Evolutionary conservation across 2,888 invertebrate species (phyloP).

Genomic region (Trichopria drosophilae): DNA sequence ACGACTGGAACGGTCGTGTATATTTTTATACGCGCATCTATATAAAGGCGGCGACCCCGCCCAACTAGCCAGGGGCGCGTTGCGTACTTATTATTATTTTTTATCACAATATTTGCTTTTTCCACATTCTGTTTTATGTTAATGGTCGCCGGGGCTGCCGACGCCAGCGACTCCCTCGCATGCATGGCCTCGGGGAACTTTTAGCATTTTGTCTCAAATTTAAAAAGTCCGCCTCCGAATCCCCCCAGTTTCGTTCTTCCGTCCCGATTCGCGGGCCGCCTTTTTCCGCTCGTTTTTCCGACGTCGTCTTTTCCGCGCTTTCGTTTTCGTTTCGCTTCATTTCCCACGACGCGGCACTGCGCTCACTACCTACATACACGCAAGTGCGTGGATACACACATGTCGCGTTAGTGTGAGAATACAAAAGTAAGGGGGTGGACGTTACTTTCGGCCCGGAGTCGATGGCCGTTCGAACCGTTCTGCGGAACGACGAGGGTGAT

Average conservation of each 20-base stretch:
- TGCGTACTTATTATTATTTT: constrained; percentile 42
- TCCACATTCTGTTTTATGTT: constrained; percentile 50
- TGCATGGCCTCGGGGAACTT: constrained; percentile 53
- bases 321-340: constrained; percentile 5
- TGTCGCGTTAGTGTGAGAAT: no score
- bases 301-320: constrained; percentile 5
- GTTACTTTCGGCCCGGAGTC: no score
- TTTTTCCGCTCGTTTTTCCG: constrained; percentile 2
- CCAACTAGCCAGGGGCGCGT: constrained; percentile 17
- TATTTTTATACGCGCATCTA: constrained; percentile 3
- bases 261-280: constrained; percentile 13
- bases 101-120: constrained; percentile 49
- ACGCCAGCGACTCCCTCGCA: constrained; percentile 41
- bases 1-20: constrained; percentile 20
- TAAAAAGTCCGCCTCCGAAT: constrained; percentile 51
- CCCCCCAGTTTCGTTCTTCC: constrained; percentile 29
- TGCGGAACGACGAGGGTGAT: no score
- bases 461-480: no score
- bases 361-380: no score
- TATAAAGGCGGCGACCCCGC: constrained; percentile 17
- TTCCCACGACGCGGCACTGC: constrained; percentile 1
- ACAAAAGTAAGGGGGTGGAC: no score
- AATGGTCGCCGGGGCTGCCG: constrained; percentile 46
- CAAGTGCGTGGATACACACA: no score
- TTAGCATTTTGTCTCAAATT: constrained; percentile 55